Percentiles rank a stretch among this genome's conserved stretches.
Evolutionary conservation across 2,113 vertebrate genomes (phyloP).

Genomic region (Camelus dromedarius): DNA sequence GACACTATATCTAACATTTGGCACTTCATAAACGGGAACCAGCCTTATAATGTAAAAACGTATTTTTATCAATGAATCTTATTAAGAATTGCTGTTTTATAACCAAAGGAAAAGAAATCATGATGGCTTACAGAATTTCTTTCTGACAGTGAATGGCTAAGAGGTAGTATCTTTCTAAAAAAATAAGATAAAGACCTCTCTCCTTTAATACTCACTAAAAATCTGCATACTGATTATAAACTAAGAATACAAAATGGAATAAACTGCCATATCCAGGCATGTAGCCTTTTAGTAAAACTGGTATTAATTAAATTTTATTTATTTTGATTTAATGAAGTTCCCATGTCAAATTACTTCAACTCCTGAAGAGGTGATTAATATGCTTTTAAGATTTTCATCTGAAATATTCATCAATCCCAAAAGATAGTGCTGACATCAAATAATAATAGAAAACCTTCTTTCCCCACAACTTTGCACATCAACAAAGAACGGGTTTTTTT

Average conservation of each 20-base stretch:
- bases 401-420: not conserved
- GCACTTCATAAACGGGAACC: not conserved
- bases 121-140: not conserved
- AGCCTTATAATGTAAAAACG: not conserved
- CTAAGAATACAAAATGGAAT: not conserved
- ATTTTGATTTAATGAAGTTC: conserved; percentile 51
- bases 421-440: not conserved
- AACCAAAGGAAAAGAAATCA: conserved; percentile 27
- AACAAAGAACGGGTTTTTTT: not conserved
- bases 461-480: not conserved
- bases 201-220: not conserved
- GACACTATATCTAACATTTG: not conserved
- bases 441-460: not conserved
- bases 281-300: conserved; percentile 24
- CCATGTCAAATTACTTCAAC: not conserved
- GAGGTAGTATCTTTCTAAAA: not conserved
- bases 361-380: not conserved
- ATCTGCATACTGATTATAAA: not conserved
- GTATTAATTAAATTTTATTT: not conserved
- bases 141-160: not conserved
- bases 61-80: not conserved
- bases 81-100: not conserved
- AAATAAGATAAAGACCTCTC: not conserved
- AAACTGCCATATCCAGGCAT: not conserved
- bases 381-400: not conserved